phyloP scores from a whole-genome alignment of 2,888 invertebrate genomes.

The Vesta saturnalis region DNA sequence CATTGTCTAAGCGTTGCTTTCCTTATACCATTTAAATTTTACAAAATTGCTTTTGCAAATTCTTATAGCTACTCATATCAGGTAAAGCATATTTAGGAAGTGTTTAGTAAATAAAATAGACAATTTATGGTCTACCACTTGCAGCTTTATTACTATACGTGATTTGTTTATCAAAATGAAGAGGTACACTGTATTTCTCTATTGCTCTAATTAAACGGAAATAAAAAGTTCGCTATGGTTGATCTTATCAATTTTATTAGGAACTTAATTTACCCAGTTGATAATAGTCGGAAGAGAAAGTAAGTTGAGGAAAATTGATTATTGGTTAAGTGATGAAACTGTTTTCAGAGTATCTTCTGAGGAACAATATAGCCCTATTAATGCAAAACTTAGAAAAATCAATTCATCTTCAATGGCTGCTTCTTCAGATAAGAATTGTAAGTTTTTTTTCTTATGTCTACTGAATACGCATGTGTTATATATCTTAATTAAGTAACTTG shows the following conservation, averaged over 20 bases:
- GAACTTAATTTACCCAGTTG: slow-evolving; percentile 19
- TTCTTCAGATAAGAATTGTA: background rate
- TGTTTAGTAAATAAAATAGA: too few relatives aligned
- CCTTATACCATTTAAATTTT: too few relatives aligned
- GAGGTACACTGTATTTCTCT: background rate
- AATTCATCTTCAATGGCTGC: background rate
- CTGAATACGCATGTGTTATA: background rate
- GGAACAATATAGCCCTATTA: background rate
- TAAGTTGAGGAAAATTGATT: background rate
- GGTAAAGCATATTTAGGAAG: too few relatives aligned
- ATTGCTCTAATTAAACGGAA: background rate
- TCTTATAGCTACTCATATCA: too few relatives aligned
- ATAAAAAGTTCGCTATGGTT: slow-evolving; percentile 22
- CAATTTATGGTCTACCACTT: too few relatives aligned
- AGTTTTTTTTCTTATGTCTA: background rate
- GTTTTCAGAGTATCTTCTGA: background rate
- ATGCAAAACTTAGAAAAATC: background rate
- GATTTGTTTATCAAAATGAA: background rate
- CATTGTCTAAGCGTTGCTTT: too few relatives aligned
- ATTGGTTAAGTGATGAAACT: background rate
- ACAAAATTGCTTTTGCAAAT: too few relatives aligned
- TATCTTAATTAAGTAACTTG: background rate
- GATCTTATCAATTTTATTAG: slow-evolving; percentile 29
- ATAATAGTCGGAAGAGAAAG: slow-evolving; percentile 26
- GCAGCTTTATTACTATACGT: too few relatives aligned